Evolutionary conservation across 92 coral and sea anemone genomes (phyloP), one percentile per base, ranked within the genome.

Genomic region (Montipora capitata): DNA sequence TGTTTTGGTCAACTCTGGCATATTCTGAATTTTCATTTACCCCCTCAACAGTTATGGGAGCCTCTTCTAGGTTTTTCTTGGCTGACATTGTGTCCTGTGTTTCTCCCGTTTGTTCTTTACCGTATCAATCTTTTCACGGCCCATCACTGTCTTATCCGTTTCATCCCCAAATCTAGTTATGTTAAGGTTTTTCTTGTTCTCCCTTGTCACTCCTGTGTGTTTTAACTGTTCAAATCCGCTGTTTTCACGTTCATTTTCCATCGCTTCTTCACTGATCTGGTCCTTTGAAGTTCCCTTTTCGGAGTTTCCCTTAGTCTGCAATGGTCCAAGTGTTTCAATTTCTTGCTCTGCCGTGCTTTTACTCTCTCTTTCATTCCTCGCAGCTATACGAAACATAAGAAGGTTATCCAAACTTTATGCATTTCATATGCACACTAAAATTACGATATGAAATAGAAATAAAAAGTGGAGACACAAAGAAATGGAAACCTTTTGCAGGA

Each of bases 211-310:
- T 59, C 13, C 15, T 59, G 10, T 59, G 13, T 72, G 54, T 8
- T 11, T 43, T 72, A 41, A 40, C 12, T 72, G 12, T 38, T 42
- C 8, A 2, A 41, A 12, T 35, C 44, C 76, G 6, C 18, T 72
- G 57, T 72, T 72, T 44, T 42, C 56, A 11, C 4, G 40, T 68
- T 39, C 44, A 44, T 35, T 44, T 68, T 68, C 73, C 41, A 35
- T 15, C 13, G 66, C 66, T 59, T 59, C 13, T 59, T 59, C 66
- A 59, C 66, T 59, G 66, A n/a, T n/a, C n/a, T n/a, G n/a, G n/a
- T n/a, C n/a, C n/a, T n/a, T n/a, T n/a, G n/a, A n/a, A n/a, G n/a
- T n/a, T n/a, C n/a, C n/a, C n/a, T n/a, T n/a, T n/a, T n/a, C n/a
- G n/a, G n/a, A n/a, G n/a, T n/a, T n/a, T n/a, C n/a, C n/a, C n/a